Evolutionary conservation across 2,888 invertebrate genomes (phyloP).

Genomic region (Embidobia sp.): DNA sequence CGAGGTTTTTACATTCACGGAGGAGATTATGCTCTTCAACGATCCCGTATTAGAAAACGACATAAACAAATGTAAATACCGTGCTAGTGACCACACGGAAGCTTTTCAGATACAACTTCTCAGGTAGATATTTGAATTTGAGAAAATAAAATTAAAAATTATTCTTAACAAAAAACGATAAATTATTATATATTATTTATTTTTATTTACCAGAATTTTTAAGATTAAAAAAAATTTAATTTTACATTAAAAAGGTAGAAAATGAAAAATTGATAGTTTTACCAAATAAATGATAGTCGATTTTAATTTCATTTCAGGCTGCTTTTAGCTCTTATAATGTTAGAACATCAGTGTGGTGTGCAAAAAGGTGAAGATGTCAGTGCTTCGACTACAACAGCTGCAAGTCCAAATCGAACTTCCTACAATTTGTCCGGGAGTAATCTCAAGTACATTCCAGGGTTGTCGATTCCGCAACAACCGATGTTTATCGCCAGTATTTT

Average conservation of each 20-base stretch:
- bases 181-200: no score
- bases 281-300: no score
- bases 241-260: no score
- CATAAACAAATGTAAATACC: conserved; percentile 82
- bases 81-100: conserved; percentile 85
- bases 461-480: conserved; percentile 89
- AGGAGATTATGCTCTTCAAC: conserved; percentile 89
- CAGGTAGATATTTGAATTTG: conserved; percentile 77
- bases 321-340: conserved; percentile 87
- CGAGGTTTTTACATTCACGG: conserved; percentile 86
- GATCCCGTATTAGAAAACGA: conserved; percentile 82
- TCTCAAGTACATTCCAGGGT: conserved; percentile 85
- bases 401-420: conserved; percentile 72
- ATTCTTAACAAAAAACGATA: no score
- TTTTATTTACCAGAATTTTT: no score
- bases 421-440: conserved; percentile 76
- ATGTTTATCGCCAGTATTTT: conserved; percentile 91
- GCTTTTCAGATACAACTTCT: conserved; percentile 87
- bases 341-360: conserved; percentile 87
- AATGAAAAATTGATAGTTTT: no score
- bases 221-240: no score
- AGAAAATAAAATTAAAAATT: neutral
- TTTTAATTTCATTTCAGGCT: conserved; percentile 83
- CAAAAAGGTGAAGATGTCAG: conserved; percentile 82
- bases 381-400: conserved; percentile 68